phyloP scores from a whole-genome alignment of 2,797 vertebrate species.

The Cirrhinus molitorella region DNA sequence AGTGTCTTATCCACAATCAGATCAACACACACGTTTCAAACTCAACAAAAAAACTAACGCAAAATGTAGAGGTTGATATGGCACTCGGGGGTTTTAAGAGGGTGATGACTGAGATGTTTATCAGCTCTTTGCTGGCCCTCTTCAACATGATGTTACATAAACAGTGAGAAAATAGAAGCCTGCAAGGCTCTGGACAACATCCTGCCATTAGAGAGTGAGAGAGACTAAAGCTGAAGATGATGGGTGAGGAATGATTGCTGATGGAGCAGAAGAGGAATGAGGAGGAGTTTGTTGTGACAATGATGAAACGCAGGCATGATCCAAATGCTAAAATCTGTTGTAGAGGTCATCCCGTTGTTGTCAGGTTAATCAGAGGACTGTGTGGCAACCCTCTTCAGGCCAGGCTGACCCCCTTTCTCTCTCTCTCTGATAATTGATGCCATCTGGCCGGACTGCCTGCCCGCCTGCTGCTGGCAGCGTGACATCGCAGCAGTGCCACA shows the following conservation, averaged over 20 bases:
- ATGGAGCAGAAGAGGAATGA: background rate
- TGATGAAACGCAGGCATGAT: conserved; percentile 73
- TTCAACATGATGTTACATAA: conserved; percentile 58
- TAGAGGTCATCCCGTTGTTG: conserved; percentile 28
- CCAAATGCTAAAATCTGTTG: conserved; percentile 57
- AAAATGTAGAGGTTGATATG: conserved; percentile 4
- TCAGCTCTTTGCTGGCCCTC: conserved; percentile 61
- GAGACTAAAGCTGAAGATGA: conserved; percentile 22
- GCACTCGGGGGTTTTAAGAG: conserved; percentile 54
- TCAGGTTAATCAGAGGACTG: conserved; percentile 29
- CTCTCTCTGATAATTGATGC: conserved; percentile 29
- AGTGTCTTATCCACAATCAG: background rate
- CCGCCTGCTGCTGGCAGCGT: background rate
- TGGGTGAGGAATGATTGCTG: conserved; percentile 19
- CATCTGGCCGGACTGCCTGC: conserved; percentile 23
- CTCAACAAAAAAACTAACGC: background rate
- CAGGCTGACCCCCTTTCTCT: background rate
- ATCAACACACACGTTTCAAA: background rate
- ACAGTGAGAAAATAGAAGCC: conserved; percentile 41
- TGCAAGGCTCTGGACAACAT: background rate
- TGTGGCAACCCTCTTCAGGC: conserved; percentile 5
- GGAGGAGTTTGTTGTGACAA: conserved; percentile 69
- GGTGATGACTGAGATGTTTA: conserved; percentile 68
- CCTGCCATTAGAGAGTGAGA: conserved; percentile 43
- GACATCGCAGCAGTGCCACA: conserved; percentile 24